phyloP scores from a whole-genome alignment of 2,113 vertebrate genomes.

The Paramormyrops kingsleyae region DNA sequence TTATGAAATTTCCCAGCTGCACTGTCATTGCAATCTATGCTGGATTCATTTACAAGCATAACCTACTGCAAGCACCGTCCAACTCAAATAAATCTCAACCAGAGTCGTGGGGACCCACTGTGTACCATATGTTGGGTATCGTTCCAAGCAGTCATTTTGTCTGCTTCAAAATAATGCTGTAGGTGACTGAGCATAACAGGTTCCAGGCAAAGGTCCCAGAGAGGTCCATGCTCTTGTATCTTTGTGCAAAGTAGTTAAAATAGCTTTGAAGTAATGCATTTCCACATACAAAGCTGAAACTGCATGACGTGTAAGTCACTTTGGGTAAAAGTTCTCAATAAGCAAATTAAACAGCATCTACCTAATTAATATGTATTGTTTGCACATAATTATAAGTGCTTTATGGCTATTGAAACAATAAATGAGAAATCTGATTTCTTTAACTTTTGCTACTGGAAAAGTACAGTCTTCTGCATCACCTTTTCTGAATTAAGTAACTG shows the following conservation, averaged over 20 bases:
- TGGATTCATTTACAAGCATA: neutral
- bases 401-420: neutral
- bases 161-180: neutral
- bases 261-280: neutral
- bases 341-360: neutral
- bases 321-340: neutral
- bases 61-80: neutral
- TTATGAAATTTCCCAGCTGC: neutral
- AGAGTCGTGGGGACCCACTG: neutral
- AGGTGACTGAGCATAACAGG: conserved; percentile 2
- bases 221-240: neutral
- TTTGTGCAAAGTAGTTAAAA: neutral
- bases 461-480: neutral
- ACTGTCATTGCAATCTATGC: neutral
- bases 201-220: neutral
- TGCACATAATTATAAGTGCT: neutral
- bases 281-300: neutral
- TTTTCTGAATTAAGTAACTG: neutral
- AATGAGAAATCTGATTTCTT: neutral
- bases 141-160: conserved; percentile 6
- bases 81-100: neutral
- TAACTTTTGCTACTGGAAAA: neutral
- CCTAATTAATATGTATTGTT: neutral
- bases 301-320: neutral
- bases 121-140: neutral